Conservation (phyloP, 2,888 invertebrate species). For the Bimastos eiseni region DNA sequence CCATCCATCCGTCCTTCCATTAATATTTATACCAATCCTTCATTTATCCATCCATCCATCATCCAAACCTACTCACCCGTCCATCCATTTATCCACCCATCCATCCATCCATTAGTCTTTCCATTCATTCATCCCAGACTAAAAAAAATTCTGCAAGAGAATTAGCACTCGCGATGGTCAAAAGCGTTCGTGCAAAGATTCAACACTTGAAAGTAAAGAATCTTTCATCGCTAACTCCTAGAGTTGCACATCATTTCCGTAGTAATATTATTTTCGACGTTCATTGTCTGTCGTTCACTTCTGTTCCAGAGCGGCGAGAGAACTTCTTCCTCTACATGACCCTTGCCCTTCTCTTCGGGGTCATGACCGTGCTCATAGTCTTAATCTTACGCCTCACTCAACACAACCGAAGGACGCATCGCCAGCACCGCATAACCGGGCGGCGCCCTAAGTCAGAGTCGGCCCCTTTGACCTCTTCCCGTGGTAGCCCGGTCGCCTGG, state of each 20-base stretch:
- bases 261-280: not conserved
- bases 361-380: conserved; percentile 25
- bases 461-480: not conserved
- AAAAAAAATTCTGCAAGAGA: too few relatives aligned
- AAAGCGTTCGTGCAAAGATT: too few relatives aligned
- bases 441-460: conserved; percentile 9
- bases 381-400: conserved; percentile 20
- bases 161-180: too few relatives aligned
- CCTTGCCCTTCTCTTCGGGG: conserved; percentile 20
- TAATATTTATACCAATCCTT: too few relatives aligned
- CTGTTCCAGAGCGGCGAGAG: not conserved
- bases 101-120: not conserved
- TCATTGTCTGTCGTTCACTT: not conserved
- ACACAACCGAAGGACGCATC: not conserved
- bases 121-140: too few relatives aligned
- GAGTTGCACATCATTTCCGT: not conserved
- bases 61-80: too few relatives aligned
- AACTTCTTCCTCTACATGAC: conserved; percentile 23
- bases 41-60: too few relatives aligned
- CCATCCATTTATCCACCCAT: too few relatives aligned
- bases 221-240: not conserved
- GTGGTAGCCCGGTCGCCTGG: conserved; percentile 13
- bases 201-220: too few relatives aligned
- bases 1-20: too few relatives aligned
- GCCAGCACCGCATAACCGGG: not conserved